Evolutionary conservation across 2,797 vertebrate genomes (phyloP), one percentile per base, ranked within the genome.

Genomic region (Chanos chanos): DNA sequence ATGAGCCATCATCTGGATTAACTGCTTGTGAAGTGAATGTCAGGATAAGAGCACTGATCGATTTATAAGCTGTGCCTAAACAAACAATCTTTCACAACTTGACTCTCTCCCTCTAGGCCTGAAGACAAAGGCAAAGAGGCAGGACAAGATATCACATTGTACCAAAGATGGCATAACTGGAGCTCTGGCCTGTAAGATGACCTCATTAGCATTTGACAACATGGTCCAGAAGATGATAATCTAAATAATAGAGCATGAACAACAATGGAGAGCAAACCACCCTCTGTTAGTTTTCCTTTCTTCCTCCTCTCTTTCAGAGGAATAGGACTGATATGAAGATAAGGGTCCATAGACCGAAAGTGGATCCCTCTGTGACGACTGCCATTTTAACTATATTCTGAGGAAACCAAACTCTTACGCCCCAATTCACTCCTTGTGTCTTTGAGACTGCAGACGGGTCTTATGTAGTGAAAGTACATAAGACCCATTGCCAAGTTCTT

Each of bases 41-140:
- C 61, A 30, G 36, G 7, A 39, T 4, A 4, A 39, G 73, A 7
- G 67, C 68, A 66, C 52, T 62, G 70, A 80, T 74, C 49, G 66
- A 73, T 85, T 85, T 87, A 87, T 87, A 87, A 52, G 67, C 74
- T 73, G 80, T 39, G 31, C 44, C 60, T 61, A 45, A 59, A 74
- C 76, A 70, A 77, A 78, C 64, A 48, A 61, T 39, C 27, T 39
- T 4, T 45, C 66, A 73, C 62, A 74, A 60, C 37, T 18, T 65
- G 10, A 1, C 34, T 47, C 65, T 72, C 70, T 72, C 53, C 73
- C 63, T 51, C 8, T 7, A 7, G 60, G 15, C 28, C 30, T 0
- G 3, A 43, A 68, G 61, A 85, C 83, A 81, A 86, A 66, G 53
- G 9, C n/a, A n/a, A n/a, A 19, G 57, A 50, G 16, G 34, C 13